Evolutionary conservation across 2,797 vertebrate species (phyloP).

Genomic region (Amphiprion clarkii): DNA sequence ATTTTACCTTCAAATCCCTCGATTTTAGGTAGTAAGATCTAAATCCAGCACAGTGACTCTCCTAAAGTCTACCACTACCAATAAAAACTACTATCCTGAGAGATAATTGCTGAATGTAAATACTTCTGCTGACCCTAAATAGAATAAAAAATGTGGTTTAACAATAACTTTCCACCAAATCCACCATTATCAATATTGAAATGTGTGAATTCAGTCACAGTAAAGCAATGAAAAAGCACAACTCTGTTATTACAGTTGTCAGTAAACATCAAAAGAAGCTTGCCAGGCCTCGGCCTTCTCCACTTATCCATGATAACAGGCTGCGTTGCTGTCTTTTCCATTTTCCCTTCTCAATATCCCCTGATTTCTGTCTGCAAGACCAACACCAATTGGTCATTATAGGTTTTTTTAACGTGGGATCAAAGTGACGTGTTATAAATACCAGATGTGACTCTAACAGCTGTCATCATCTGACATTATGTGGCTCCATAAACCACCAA

Average conservation of each 20-base stretch:
- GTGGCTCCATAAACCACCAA: conserved; percentile 65
- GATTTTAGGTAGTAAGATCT: background rate
- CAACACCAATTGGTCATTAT: conserved; percentile 65
- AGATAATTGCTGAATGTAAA: background rate
- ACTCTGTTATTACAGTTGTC: conserved; percentile 57
- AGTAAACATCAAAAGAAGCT: conserved; percentile 54
- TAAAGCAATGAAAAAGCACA: conserved; percentile 40
- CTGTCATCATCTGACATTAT: conserved; percentile 70
- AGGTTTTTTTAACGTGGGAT: conserved; percentile 57
- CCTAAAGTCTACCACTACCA: background rate
- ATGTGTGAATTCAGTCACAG: conserved; percentile 50
- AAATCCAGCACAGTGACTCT: background rate
- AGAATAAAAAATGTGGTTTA: background rate
- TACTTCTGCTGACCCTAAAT: background rate
- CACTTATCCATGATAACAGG: conserved; percentile 68
- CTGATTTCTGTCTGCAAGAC: conserved; percentile 59
- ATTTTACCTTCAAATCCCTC: conserved; percentile 7
- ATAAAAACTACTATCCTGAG: background rate
- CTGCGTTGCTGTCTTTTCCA: conserved; percentile 50
- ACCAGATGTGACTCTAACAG: conserved; percentile 73
- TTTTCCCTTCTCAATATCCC: conserved; percentile 50
- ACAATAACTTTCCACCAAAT: conserved; percentile 19
- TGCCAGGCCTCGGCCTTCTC: conserved; percentile 36
- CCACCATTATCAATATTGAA: conserved; percentile 24
- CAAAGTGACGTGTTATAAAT: conserved; percentile 73